Evolutionary conservation across 1,140 invertebrate species (phyloP).

Genomic region (Monomorium pharaonis): DNA sequence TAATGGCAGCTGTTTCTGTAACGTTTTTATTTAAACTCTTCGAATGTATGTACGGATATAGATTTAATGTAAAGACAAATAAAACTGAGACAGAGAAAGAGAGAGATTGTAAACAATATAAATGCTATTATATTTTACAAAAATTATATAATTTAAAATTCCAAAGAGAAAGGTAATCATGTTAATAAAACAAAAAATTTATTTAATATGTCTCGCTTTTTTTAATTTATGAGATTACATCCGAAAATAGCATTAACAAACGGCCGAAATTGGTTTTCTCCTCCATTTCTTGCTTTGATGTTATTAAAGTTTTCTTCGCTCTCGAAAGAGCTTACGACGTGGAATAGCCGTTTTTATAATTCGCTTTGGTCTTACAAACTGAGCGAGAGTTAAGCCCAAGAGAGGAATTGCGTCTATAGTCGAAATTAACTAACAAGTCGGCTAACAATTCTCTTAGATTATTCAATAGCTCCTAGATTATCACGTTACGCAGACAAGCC

Average conservation of each 20-base stretch:
- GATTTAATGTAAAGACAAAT: neutral
- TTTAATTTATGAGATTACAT: neutral
- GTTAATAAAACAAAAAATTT: no score
- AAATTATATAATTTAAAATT: neutral
- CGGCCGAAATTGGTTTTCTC: neutral
- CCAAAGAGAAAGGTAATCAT: neutral
- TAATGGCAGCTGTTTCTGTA: neutral
- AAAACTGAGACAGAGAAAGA: no score
- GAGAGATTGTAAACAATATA: neutral
- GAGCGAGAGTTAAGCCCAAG: neutral
- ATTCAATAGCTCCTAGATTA: conserved; percentile 23
- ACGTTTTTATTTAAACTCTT: neutral
- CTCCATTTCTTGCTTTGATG: neutral
- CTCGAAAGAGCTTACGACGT: no score
- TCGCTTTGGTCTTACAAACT: neutral
- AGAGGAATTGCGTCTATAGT: neutral
- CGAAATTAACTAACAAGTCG: conserved; percentile 21
- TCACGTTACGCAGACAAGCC: neutral
- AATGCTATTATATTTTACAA: no score
- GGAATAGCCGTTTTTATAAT: neutral
- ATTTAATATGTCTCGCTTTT: neutral
- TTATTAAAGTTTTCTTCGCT: conserved; percentile 7
- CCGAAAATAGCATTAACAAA: neutral
- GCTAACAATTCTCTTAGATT: conserved; percentile 17
- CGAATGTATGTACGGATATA: neutral